These are phyloP conservation scores for Chloebia gouldiae DNA, from an alignment of 2,113 vertebrate genomes.

Conservation along the genomic window DNA sequence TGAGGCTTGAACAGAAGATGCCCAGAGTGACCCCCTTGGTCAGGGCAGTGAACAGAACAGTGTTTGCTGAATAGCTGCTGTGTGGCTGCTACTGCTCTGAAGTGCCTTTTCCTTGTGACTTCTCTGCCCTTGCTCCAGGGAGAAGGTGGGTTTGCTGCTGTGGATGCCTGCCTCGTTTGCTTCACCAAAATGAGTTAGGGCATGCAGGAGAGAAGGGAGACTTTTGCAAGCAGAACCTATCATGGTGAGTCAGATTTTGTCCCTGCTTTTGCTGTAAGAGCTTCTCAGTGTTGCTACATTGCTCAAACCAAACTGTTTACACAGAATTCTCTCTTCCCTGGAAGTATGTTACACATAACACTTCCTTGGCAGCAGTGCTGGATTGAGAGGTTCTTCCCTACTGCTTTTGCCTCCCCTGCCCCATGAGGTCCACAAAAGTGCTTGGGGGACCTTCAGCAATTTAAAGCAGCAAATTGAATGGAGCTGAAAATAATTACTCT, in stretches of 20 bases:
- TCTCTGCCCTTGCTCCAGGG: background rate
- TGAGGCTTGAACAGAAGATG: background rate
- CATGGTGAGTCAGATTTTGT: slow-evolving; percentile 47
- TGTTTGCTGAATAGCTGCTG: background rate
- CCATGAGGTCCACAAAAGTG: background rate
- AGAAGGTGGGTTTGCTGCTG: background rate
- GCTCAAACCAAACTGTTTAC: background rate
- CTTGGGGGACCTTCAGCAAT: background rate
- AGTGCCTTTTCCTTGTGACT: background rate
- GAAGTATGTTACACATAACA: background rate
- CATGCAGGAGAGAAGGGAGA: background rate
- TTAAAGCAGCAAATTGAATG: background rate
- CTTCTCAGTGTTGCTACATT: background rate
- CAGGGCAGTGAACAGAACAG: background rate
- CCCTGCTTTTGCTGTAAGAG: background rate
- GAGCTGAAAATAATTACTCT: background rate
- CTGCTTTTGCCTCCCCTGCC: background rate
- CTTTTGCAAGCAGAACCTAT: background rate
- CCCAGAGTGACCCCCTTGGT: background rate
- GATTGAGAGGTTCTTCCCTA: background rate
- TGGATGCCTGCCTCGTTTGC: background rate
- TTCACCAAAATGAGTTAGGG: slow-evolving; percentile 29
- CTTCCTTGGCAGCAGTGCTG: background rate
- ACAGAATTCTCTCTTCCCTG: background rate
- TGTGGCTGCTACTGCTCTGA: background rate